These are phyloP conservation scores for Linyphia triangularis DNA, from an alignment of 2,888 invertebrate genomes.

Conservation along the genomic window DNA sequence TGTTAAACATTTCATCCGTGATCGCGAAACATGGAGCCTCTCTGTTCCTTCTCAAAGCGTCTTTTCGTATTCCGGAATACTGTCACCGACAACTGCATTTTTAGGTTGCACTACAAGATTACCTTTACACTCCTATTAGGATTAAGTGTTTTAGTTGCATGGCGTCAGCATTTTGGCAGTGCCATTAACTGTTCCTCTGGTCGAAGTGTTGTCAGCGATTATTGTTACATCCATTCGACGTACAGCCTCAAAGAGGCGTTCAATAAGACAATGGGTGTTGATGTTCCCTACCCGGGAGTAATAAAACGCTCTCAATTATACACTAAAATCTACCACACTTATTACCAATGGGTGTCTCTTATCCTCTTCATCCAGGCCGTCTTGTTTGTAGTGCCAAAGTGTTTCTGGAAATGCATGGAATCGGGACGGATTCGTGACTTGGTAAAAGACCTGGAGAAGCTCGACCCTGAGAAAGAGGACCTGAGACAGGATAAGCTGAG, in stretches of 20 bases:
- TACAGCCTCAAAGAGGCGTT: constrained; percentile 92
- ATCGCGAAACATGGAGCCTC: no score
- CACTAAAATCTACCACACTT: constrained; percentile 78
- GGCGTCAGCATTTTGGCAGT: constrained; percentile 76
- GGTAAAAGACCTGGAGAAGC: constrained; percentile 74
- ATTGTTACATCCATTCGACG: constrained; percentile 97
- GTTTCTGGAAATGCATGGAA: constrained; percentile 79
- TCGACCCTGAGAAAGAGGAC: constrained; percentile 74
- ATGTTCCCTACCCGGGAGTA: constrained; percentile 91
- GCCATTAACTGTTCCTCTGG: constrained; percentile 77
- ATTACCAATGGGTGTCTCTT: constrained; percentile 80
- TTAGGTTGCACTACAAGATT: constrained; percentile 94
- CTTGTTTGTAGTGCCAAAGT: constrained; percentile 78
- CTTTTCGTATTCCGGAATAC: constrained; percentile 71
- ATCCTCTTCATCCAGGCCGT: constrained; percentile 79
- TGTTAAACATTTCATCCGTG: no score
- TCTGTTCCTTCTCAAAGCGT: constrained; percentile 37
- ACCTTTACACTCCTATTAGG: constrained; percentile 92
- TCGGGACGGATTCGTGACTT: constrained; percentile 77
- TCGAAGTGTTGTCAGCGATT: constrained; percentile 86
- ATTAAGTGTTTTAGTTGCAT: constrained; percentile 74
- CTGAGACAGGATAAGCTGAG: constrained; percentile 43
- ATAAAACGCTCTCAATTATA: constrained; percentile 81
- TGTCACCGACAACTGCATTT: constrained; percentile 94
- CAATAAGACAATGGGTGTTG: constrained; percentile 87